Evolutionary conservation across 2,888 invertebrate genomes (phyloP).

Genomic region (Tenthredo notha): DNA sequence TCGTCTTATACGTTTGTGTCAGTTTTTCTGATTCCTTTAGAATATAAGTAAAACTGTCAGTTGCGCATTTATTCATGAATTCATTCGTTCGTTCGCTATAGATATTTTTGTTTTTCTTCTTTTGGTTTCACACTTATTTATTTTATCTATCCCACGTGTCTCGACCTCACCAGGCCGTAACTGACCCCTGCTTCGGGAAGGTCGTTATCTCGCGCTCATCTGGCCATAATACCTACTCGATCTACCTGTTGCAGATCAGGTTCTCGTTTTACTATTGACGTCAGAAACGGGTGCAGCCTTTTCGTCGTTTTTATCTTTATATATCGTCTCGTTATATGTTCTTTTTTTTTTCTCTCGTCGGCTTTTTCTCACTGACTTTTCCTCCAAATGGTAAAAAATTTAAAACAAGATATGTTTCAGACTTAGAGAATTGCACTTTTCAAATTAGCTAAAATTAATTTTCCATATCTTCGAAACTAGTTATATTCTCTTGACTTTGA

Average conservation of each 20-base stretch:
- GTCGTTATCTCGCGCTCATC: slow-evolving; percentile 41
- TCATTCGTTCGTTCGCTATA: slow-evolving; percentile 34
- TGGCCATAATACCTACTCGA: slow-evolving; percentile 18
- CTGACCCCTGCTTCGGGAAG: slow-evolving; percentile 43
- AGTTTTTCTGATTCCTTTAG: slow-evolving; percentile 3
- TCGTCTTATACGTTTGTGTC: neutral
- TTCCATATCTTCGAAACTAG: neutral
- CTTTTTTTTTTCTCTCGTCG: neutral
- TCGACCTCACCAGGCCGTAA: slow-evolving; percentile 37
- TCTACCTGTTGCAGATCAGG: slow-evolving; percentile 41
- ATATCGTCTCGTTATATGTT: neutral
- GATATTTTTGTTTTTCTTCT: neutral
- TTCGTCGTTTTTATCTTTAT: neutral
- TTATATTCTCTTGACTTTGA: slow-evolving; percentile 73
- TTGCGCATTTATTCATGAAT: slow-evolving; percentile 45
- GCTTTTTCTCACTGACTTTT: neutral
- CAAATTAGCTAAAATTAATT: neutral
- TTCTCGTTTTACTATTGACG: slow-evolving; percentile 2
- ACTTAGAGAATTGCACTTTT: neutral
- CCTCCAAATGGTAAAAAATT: neutral
- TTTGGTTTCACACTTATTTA: slow-evolving; percentile 8
- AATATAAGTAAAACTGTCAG: slow-evolving; percentile 33
- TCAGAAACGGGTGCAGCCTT: slow-evolving; percentile 15
- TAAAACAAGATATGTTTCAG: neutral
- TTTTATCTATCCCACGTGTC: slow-evolving; percentile 30